Conservation (phyloP, 1,140 invertebrate species). For the Protaetia brevitarsis region DNA sequence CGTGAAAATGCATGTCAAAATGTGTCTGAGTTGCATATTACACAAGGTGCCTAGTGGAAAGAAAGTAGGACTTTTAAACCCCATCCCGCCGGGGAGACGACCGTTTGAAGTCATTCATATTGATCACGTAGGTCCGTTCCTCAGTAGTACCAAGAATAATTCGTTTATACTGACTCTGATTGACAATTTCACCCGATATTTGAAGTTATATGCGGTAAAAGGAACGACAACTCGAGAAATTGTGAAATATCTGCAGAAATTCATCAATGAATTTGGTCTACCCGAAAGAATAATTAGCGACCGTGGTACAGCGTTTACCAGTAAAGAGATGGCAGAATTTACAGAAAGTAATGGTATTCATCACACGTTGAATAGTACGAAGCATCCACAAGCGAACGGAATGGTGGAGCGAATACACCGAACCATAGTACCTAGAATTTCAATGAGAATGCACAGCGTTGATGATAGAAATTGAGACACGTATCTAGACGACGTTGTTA, state of each 20-base stretch:
- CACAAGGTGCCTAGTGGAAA: neutral
- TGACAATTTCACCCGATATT: neutral
- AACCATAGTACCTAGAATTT: conserved; percentile 19
- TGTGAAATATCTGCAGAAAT: neutral
- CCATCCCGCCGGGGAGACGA: neutral
- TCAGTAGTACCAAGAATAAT: neutral
- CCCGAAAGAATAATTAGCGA: conserved; percentile 39
- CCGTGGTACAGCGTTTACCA: conserved; percentile 43
- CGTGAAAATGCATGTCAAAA: too few relatives aligned
- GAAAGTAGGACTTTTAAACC: neutral
- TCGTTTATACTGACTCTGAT: neutral
- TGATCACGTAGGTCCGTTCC: neutral
- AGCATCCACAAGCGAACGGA: conserved; percentile 32
- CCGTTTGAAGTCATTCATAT: neutral
- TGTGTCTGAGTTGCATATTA: too few relatives aligned
- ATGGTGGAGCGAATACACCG: conserved; percentile 35
- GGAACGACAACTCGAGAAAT: neutral
- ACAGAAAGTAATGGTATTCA: conserved; percentile 29
- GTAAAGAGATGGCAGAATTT: conserved; percentile 31
- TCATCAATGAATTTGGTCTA: neutral
- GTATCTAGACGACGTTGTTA: too few relatives aligned
- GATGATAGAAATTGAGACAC: too few relatives aligned
- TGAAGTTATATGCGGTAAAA: neutral
- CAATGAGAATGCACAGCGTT: too few relatives aligned
- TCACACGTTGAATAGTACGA: conserved; percentile 30